Evolutionary conservation across 2,113 vertebrate genomes (phyloP).

Genomic region (Ceyx margarethae): DNA sequence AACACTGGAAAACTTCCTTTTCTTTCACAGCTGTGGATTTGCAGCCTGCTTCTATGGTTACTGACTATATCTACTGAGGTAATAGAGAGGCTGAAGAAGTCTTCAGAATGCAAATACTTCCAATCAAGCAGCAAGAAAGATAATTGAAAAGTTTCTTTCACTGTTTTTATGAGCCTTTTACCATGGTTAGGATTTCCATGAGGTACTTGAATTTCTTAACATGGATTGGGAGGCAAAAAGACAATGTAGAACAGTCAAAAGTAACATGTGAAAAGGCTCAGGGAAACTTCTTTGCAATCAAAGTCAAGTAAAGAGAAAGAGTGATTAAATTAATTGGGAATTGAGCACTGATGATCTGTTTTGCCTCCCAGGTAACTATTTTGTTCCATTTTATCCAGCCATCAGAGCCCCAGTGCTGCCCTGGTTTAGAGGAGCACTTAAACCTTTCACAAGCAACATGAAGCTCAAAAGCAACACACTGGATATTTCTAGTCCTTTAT

Average conservation of each 20-base stretch:
- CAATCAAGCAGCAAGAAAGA: background rate
- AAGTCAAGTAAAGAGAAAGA: background rate
- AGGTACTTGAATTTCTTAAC: background rate
- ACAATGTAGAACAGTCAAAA: background rate
- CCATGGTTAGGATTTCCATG: background rate
- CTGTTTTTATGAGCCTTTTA: background rate
- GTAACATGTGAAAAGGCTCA: background rate
- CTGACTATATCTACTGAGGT: background rate
- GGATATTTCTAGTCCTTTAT: background rate
- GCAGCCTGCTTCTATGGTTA: background rate
- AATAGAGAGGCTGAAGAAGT: background rate
- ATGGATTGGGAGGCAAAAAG: background rate
- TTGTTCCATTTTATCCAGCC: background rate
- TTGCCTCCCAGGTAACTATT: background rate
- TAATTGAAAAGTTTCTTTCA: background rate
- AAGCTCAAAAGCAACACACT: background rate
- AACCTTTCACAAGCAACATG: background rate
- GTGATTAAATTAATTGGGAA: background rate
- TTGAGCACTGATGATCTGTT: background rate
- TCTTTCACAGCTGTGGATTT: background rate
- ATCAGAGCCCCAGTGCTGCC: background rate
- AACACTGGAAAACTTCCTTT: background rate
- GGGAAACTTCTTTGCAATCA: background rate
- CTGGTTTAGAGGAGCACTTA: background rate
- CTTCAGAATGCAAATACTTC: background rate